phyloP scores from a whole-genome alignment of 35 echinoderm and acorn worm species.

The Ptychodera flava region DNA sequence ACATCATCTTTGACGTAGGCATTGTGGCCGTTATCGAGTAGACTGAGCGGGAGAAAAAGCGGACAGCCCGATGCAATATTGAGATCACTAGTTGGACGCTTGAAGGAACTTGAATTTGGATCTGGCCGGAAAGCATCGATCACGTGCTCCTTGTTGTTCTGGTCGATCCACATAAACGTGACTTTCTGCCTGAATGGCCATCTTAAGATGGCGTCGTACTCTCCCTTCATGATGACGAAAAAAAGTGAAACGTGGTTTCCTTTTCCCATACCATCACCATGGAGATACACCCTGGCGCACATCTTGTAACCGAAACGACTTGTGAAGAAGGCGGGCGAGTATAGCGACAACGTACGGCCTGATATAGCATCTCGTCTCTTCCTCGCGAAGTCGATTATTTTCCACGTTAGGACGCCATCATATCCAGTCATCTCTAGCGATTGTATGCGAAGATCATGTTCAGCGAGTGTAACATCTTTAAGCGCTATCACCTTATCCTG shows the following conservation, averaged over 20 bases:
- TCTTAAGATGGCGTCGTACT: no score
- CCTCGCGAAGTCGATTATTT: conserved; percentile 78
- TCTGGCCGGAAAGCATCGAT: conserved; percentile 4
- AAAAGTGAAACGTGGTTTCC: no score
- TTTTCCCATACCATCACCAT: no score
- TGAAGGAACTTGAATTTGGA: neutral
- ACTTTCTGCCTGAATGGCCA: no score
- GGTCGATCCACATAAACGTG: no score
- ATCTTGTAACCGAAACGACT: no score
- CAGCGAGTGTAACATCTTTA: no score
- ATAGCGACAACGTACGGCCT: conserved; percentile 77
- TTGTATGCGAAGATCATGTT: no score
- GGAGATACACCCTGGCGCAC: no score
- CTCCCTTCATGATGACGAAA: conserved; percentile 89
- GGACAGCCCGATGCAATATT: neutral
- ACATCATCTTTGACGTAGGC: conserved; percentile 4
- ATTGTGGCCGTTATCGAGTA: neutral
- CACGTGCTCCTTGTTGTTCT: no score
- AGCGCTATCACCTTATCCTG: no score
- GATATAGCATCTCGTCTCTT: conserved; percentile 71
- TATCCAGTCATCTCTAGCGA: conserved; percentile 76
- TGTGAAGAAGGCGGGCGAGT: conserved; percentile 93
- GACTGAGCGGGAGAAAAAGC: neutral
- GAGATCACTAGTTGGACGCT: conserved; percentile 6
- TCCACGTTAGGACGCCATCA: conserved; percentile 80